Conservation (phyloP, 1,140 invertebrate genomes). For the Melanaphis sacchari region DNA sequence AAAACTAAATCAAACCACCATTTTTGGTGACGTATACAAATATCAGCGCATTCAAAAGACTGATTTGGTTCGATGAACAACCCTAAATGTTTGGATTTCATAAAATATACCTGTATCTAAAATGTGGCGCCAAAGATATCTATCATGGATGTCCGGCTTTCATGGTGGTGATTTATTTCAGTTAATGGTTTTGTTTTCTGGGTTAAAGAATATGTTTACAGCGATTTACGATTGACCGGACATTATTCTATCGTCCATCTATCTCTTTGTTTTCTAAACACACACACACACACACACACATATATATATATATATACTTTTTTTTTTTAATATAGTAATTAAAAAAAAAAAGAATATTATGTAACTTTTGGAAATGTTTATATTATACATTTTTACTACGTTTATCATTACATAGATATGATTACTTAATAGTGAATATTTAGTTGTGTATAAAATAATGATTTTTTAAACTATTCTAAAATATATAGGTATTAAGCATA, state of each 20-base stretch:
- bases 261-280: not conserved
- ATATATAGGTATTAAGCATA: too few species aligned
- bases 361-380: not conserved
- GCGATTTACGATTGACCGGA: not conserved
- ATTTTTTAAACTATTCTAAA: not conserved
- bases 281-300: too few species aligned
- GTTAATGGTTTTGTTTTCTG: not conserved
- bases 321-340: not conserved
- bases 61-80: not conserved
- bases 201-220: not conserved
- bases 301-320: too few species aligned
- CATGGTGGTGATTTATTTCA: not conserved
- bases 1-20: not conserved
- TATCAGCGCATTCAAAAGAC: not conserved
- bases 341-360: fast-evolving
- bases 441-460: not conserved
- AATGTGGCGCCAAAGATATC: not conserved
- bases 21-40: not conserved
- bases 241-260: not conserved
- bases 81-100: not conserved
- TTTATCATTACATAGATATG: too few species aligned
- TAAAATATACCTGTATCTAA: not conserved
- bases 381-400: too few species aligned
- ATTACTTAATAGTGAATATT: not conserved
- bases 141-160: not conserved